Conservation (phyloP, 2,888 invertebrate species). For the Heliconius erato region DNA sequence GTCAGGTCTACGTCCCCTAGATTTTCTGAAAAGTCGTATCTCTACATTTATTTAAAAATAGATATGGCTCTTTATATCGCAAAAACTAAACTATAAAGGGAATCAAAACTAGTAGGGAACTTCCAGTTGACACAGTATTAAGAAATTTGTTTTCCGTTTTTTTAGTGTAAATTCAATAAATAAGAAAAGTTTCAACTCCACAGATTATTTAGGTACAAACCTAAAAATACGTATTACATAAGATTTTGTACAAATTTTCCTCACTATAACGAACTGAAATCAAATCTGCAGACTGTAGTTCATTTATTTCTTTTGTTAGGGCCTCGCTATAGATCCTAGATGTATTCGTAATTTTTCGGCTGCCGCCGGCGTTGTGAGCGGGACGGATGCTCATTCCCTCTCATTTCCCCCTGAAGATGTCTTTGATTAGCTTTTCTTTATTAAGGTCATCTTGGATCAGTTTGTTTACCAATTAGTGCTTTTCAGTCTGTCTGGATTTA, state of each 20-base stretch:
- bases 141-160: too few relatives aligned
- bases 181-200: background rate
- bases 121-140: too few relatives aligned
- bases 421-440: conserved; percentile 41
- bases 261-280: conserved; percentile 4
- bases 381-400: conserved; percentile 37
- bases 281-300: conserved; percentile 18
- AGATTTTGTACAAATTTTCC: background rate
- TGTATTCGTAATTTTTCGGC: conserved; percentile 33
- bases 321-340: conserved; percentile 15
- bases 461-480: conserved; percentile 6
- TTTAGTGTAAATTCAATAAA: background rate
- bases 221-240: background rate
- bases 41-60: too few relatives aligned
- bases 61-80: too few relatives aligned
- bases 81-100: too few relatives aligned
- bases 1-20: too few relatives aligned
- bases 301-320: conserved; percentile 17
- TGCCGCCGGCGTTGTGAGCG: conserved; percentile 28
- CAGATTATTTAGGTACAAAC: background rate
- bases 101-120: too few relatives aligned
- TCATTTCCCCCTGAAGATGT: conserved; percentile 49
- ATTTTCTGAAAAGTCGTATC: too few relatives aligned
- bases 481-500: background rate
- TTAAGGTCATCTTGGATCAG: conserved; percentile 2